Evolutionary conservation across 2,888 invertebrate species (phyloP).

Genomic region (Poecilobothrus nobilitatus): DNA sequence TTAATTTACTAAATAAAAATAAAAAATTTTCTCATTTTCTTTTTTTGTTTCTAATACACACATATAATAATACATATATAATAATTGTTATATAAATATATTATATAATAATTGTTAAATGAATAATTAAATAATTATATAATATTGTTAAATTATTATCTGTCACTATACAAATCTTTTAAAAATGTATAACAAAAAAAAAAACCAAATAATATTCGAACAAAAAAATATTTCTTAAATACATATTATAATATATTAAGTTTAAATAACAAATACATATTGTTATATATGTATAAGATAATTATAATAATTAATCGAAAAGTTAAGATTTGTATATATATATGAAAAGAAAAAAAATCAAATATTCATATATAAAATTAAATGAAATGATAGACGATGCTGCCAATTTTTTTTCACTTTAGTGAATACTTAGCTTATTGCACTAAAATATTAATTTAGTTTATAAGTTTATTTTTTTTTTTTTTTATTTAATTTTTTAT

Average conservation of each 20-base stretch:
- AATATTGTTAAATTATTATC: constrained; percentile 32
- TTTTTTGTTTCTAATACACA: too few relatives aligned
- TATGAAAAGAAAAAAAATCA: too few relatives aligned
- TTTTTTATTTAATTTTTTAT: too few relatives aligned
- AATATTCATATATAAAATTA: too few relatives aligned
- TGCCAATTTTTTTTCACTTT: constrained; percentile 1
- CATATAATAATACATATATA: too few relatives aligned
- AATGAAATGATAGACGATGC: not conserved
- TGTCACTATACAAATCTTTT: constrained; percentile 32
- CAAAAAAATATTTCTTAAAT: too few relatives aligned
- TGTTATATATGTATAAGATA: constrained; percentile 15
- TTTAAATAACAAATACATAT: constrained; percentile 11
- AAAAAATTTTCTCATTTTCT: constrained; percentile 12
- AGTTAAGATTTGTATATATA: too few relatives aligned
- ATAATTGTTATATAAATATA: too few relatives aligned
- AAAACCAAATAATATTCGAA: constrained; percentile 17
- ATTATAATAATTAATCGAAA: not conserved
- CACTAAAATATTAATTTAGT: too few relatives aligned
- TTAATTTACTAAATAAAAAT: constrained; percentile 22
- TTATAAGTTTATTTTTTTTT: too few relatives aligned
- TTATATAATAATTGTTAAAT: constrained; percentile 11
- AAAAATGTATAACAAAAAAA: constrained; percentile 23
- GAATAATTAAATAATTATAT: constrained; percentile 26
- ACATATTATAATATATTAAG: too few relatives aligned
- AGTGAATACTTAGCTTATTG: not conserved